Evolutionary conservation across 2,888 invertebrate species (phyloP), one percentile per base, ranked within the genome.

Genomic region (Ophion costatus): DNA sequence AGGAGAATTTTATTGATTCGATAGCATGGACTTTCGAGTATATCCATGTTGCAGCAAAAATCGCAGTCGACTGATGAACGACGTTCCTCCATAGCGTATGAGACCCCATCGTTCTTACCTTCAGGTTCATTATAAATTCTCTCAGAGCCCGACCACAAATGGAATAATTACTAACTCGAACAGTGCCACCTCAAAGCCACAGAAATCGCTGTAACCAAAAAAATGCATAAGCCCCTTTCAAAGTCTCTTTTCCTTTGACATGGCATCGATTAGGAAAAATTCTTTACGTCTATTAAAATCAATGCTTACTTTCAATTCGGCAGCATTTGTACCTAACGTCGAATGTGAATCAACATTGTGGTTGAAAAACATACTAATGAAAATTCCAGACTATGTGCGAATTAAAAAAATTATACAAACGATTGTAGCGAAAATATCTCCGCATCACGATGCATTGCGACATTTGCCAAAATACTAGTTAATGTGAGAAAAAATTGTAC

Each of bases 1-100:
- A 86, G 75, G 22, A 86, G 74, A 57, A 61, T 29, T 73, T 86
- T 87, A 63, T 86, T 84, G 45, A 79, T 69, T 56, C 75, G 75
- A 73, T 69, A 86, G 67, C 83, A 82, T 57, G 42, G 82, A 22
- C 76, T 75, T 29, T 86, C 82, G 20, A 84, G 67, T 42, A 86
- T 74, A 51, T 83, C 82, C 87, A 87, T 87, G 45, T 29, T 56
- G n/a, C 17, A 42, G 20, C 20, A 33, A 24, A 51, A 80, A 24
- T n/a, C n/a, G 42, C 59, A 5, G 45, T 42, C 10, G 22, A 80
- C 78, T 83, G 70, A 75, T 17, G 17, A 17, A 64, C 29, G 20
- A 71, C 20, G 17, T 6, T 77, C 22, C n/a, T 2, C 45, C 33
- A 3, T 11, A 56, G 22, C 14, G 51, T 22, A 17, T 9, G 33